Conservation (phyloP, 2,797 vertebrate genomes). For the Galaxias olidus region DNA sequence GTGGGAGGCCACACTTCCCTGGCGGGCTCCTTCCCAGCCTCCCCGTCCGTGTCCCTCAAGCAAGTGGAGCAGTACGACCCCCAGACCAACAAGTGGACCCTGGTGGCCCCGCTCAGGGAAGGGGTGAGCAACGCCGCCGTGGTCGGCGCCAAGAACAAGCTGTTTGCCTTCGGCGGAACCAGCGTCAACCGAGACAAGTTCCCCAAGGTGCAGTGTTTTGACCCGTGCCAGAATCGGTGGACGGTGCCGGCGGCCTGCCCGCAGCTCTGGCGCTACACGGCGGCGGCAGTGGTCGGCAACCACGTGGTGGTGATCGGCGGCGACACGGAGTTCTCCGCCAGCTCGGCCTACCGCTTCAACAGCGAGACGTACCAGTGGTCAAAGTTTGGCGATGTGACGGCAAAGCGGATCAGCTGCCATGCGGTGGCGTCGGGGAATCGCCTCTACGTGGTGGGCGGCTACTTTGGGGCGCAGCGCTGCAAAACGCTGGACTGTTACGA, state of each 20-base stretch:
- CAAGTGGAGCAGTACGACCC: slow-evolving; percentile 88
- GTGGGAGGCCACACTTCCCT: slow-evolving; percentile 86
- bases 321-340: slow-evolving; percentile 85
- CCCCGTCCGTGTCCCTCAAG: slow-evolving; percentile 85
- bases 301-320: slow-evolving; percentile 84
- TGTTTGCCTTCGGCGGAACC: slow-evolving; percentile 85
- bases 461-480: slow-evolving; percentile 83
- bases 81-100: slow-evolving; percentile 83
- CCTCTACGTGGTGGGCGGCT: slow-evolving; percentile 85
- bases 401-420: slow-evolving; percentile 84
- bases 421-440: slow-evolving; percentile 84
- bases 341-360: slow-evolving; percentile 85
- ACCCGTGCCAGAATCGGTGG: slow-evolving; percentile 84
- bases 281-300: slow-evolving; percentile 81
- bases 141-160: slow-evolving; percentile 84
- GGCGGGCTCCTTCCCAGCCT: slow-evolving; percentile 82
- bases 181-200: slow-evolving; percentile 83
- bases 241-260: slow-evolving; percentile 81
- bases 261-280: slow-evolving; percentile 86
- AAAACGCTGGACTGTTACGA: slow-evolving; percentile 88
- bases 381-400: slow-evolving; percentile 82
- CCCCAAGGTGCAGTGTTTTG: slow-evolving; percentile 86
- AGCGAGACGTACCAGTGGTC: slow-evolving; percentile 89
- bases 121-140: slow-evolving; percentile 87
- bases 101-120: slow-evolving; percentile 85